Evolutionary conservation across 2,888 invertebrate genomes (phyloP), one percentile per base, ranked within the genome.

Genomic region (Spilarctia lutea): DNA sequence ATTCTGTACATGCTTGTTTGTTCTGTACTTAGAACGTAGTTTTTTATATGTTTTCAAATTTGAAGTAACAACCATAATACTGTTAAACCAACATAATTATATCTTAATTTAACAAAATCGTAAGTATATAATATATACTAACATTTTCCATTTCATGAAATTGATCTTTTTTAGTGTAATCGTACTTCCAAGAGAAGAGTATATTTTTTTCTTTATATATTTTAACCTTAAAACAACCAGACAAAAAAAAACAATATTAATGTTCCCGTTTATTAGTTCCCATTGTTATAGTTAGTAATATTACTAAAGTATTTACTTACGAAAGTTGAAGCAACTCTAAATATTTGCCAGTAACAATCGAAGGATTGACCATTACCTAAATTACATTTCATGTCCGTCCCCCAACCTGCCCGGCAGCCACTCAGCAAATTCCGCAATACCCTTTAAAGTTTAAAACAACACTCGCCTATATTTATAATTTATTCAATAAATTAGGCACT

Each of bases 381-480:
- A 24, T 48, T 45, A 39, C 11, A n/a, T 10, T 56, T 63, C n/a
- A 66, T 52, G 39, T 2, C n/a, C 27, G 45, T 67, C 65, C 63
- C 30, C 27, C n/a, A 42, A 70, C 70, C 65, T 35, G 27, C 24
- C 4, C 48, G 33, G 30, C 6, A 68, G 52, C 33, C 48, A 45
- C 39, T 65, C 18, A 65, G n/a, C 56, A 39, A 65, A 65, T 73
- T 73, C 52, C 48, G 30, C 66, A 24, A 33, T 39, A 69, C 60
- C 70, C 30, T 66, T 35, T 30, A 48, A 73, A 73, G 45, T 70
- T 74, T 70, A 65, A 65, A 68, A 70, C 42, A n/a, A 70, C 42
- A 70, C 68, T 72, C 76, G 76, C 74, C 75, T 76, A 75, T 78
- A 79, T 84, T 83, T 84, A 81, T 79, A 78, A 83, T 84, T 81